Conservation (phyloP, 1,140 invertebrate species). For the Ips typographus region DNA sequence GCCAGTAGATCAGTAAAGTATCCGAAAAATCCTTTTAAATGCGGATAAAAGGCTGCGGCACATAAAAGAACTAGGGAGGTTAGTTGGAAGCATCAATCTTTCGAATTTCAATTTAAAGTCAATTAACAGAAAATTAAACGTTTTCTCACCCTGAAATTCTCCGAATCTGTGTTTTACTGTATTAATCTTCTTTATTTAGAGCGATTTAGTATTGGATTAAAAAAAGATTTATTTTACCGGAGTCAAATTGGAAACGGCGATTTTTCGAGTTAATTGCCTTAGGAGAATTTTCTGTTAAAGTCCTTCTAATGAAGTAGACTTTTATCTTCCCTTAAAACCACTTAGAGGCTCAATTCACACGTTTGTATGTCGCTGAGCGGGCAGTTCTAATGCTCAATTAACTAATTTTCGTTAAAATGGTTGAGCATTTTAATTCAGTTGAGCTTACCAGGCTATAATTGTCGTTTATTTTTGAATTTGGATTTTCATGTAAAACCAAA, state of each 20-base stretch:
- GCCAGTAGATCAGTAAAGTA: slow-evolving; percentile 10
- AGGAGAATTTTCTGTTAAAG: not conserved
- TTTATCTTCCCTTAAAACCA: not conserved
- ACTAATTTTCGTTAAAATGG: too few relatives aligned
- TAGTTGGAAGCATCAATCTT: slow-evolving; percentile 21
- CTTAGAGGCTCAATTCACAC: not conserved
- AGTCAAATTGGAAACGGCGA: slow-evolving; percentile 9
- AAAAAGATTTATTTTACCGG: slow-evolving; percentile 24
- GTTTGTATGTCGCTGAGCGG: too few relatives aligned
- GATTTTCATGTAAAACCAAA: too few relatives aligned
- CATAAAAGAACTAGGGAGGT: slow-evolving; percentile 18
- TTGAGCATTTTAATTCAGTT: too few relatives aligned
- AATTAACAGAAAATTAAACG: slow-evolving; percentile 30
- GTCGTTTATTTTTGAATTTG: too few relatives aligned
- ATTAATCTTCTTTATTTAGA: slow-evolving; percentile 28
- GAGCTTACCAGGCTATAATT: too few relatives aligned
- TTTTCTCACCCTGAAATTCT: slow-evolving; percentile 24
- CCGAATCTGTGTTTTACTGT: slow-evolving; percentile 23
- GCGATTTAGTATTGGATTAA: slow-evolving; percentile 22
- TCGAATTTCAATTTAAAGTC: slow-evolving; percentile 29
- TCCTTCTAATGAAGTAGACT: not conserved
- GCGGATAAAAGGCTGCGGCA: slow-evolving; percentile 8
- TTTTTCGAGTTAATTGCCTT: slow-evolving; percentile 7
- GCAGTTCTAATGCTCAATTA: too few relatives aligned
- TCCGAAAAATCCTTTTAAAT: slow-evolving; percentile 11